Evolutionary conservation across 2,888 invertebrate genomes (phyloP).

Genomic region (Brachyptera putata): DNA sequence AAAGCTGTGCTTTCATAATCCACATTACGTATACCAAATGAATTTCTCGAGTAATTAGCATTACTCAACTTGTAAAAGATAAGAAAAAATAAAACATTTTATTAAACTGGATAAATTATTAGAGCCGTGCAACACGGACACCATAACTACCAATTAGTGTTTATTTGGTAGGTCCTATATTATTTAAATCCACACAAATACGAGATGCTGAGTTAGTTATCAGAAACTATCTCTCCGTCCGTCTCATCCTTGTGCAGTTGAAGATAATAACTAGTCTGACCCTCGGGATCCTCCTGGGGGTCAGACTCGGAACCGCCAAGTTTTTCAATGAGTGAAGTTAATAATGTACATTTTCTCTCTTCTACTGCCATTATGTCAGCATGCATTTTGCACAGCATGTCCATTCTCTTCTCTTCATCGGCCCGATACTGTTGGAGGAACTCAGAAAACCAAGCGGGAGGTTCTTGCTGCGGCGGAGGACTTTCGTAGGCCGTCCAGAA

Average conservation of each 20-base stretch:
- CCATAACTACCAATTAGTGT: too few relatives aligned
- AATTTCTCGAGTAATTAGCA: too few relatives aligned
- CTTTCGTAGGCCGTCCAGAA: conserved; percentile 15
- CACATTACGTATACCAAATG: too few relatives aligned
- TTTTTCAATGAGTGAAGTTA: conserved; percentile 24
- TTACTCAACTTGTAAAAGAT: too few relatives aligned
- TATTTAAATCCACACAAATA: too few relatives aligned
- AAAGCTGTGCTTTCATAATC: too few relatives aligned
- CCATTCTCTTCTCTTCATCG: conserved; percentile 28
- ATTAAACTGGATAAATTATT: too few relatives aligned
- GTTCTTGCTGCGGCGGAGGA: conserved; percentile 17
- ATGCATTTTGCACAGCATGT: conserved; percentile 28
- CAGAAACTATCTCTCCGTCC: conserved; percentile 8
- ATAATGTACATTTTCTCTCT: conserved; percentile 25
- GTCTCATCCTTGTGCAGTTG: conserved; percentile 8
- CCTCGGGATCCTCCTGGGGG: background rate
- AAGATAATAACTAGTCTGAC: background rate
- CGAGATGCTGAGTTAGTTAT: background rate
- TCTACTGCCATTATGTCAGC: conserved; percentile 25
- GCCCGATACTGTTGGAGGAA: conserved; percentile 30
- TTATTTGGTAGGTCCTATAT: too few relatives aligned
- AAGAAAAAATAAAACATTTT: too few relatives aligned
- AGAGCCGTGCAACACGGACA: too few relatives aligned
- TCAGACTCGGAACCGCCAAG: conserved; percentile 10
- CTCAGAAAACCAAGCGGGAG: conserved; percentile 30